Evolutionary conservation across 2,888 invertebrate species (phyloP), one percentile per base, ranked within the genome.

Genomic region (Meiosimyza decipiens): DNA sequence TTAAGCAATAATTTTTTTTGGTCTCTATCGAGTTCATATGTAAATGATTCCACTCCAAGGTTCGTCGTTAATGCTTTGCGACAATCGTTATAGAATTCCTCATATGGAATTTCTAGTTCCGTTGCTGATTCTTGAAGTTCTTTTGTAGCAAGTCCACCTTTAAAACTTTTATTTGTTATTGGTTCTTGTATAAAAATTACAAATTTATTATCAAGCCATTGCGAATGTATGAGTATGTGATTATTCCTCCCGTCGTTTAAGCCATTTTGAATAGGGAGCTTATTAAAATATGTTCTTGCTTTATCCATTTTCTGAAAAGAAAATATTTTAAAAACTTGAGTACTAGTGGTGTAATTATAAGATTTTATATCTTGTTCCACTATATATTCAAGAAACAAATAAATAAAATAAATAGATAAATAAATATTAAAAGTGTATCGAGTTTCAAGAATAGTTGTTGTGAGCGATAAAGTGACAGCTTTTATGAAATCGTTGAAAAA

Each of bases 91-190:
- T 73, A 75, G 52, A 85, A 82, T 1, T 75, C 73, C 1, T 80
- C 73, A 18, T 75, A 81, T 0, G 79, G 73, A 55, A 80, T 81
- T 16, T 80, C 81, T 22, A 85, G 74, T 7, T 84, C 85, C 3
- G 74, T 78, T 0, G 84, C 82, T 1, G 79, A 79, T 62, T 55
- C 73, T 15, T 72, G 74, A 0, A 85, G 72, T 55, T 84, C 82
- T 5, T 78, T 76, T 28, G 75, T 68, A 11, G 73, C 76, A 0
- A 84, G 57, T 12, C 51, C 62, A 0, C 80, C 82, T 18, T 75
- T 78, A 51, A 78, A 82, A 47, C 72, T 72, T 3, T 74, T 68
- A 57, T 78, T 77, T 40, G 65, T 78, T 6, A 65, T 59, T 6
- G 80, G 74, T 1, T 78, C 68, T 15, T 79, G 70, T 15, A 75